Evolutionary conservation across 2,113 vertebrate genomes (phyloP).

Genomic region (Psettodes erumei): DNA sequence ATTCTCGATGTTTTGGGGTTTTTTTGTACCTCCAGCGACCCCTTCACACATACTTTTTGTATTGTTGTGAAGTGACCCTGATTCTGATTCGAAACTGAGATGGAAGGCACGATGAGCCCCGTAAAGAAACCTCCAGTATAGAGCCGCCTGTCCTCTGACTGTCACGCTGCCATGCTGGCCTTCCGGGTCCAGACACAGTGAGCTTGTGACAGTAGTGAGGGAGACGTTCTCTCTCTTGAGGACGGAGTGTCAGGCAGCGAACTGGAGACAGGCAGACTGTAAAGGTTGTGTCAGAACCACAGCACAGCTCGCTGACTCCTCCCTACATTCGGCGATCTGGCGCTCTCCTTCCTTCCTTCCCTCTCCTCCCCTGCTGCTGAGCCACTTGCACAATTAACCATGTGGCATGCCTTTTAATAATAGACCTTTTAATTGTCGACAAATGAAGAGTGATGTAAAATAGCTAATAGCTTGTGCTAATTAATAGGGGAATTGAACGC

Average conservation of each 20-base stretch:
- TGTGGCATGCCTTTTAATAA: conserved; percentile 90
- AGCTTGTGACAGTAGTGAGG: conserved; percentile 30
- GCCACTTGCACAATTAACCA: conserved; percentile 87
- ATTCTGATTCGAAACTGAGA: neutral
- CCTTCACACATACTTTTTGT: neutral
- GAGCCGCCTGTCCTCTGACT: conserved; percentile 6
- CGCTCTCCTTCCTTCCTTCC: conserved; percentile 33
- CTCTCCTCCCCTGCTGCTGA: conserved; percentile 67
- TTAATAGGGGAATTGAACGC: conserved; percentile 91
- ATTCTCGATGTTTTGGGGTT: no score
- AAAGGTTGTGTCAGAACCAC: conserved; percentile 58
- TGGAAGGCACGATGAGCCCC: neutral
- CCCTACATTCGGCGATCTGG: conserved; percentile 4
- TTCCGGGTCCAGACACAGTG: conserved; percentile 28
- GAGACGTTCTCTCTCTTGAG: conserved; percentile 42
- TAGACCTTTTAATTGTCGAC: conserved; percentile 90
- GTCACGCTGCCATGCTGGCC: conserved; percentile 20
- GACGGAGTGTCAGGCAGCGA: conserved; percentile 51
- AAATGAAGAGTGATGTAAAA: conserved; percentile 92
- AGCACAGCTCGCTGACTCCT: conserved; percentile 40
- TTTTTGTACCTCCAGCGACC: no score
- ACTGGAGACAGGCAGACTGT: conserved; percentile 49
- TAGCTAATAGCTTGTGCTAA: conserved; percentile 91
- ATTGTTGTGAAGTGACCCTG: neutral
- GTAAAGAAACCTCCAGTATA: conserved; percentile 24